phyloP scores from a whole-genome alignment of 2,888 invertebrate species.

The Ischnus inquisitorius region DNA sequence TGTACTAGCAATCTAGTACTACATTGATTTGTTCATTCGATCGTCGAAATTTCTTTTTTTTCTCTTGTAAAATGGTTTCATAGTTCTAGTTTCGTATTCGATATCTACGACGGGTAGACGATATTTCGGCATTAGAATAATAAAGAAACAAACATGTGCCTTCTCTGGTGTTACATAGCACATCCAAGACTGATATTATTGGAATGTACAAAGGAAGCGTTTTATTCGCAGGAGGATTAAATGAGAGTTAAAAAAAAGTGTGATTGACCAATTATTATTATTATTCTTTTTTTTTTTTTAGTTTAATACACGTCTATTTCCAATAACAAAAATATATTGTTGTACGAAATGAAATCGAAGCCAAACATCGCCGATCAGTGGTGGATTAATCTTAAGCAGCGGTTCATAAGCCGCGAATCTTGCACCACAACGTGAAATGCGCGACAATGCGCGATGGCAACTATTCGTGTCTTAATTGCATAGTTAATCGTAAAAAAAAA shows the following conservation, averaged over 20 bases:
- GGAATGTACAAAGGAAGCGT: constrained; percentile 56
- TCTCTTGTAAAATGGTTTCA: constrained; percentile 38
- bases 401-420: constrained; percentile 31
- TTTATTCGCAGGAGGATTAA: constrained; percentile 20
- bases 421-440: constrained; percentile 38
- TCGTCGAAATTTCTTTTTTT: no score
- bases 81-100: constrained; percentile 35
- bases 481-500: constrained; percentile 52
- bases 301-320: constrained; percentile 79
- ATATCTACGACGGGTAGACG: constrained; percentile 42
- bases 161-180: constrained; percentile 51
- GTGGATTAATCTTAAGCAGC: constrained; percentile 53
- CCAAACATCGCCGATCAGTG: constrained; percentile 73
- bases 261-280: constrained; percentile 33
- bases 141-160: constrained; percentile 51
- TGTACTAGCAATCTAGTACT: constrained; percentile 2
- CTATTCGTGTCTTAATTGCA: constrained; percentile 45
- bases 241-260: constrained; percentile 34
- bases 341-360: constrained; percentile 79
- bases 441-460: constrained; percentile 45
- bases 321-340: constrained; percentile 82
- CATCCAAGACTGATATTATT: constrained; percentile 62
- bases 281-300: constrained; percentile 58
- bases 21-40: constrained; percentile 2
- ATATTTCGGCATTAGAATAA: constrained; percentile 33